phyloP scores from a whole-genome alignment of 2,888 invertebrate genomes.

The Gari tellinella region DNA sequence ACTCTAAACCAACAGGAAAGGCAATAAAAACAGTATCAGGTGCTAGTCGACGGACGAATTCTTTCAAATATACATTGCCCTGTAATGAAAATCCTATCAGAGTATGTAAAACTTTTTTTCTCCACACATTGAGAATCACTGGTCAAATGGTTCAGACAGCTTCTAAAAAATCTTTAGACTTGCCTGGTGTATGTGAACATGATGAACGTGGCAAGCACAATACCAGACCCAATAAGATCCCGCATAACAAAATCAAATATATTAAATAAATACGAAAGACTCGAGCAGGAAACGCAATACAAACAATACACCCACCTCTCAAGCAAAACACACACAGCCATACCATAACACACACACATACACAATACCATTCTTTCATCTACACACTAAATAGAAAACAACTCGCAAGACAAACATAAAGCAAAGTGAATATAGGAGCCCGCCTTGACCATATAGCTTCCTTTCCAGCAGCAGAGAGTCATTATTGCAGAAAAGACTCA shows the following conservation, averaged over 20 bases:
- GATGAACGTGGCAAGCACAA: slow-evolving; percentile 19
- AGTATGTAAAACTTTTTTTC: slow-evolving; percentile 33
- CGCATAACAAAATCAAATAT: not conserved
- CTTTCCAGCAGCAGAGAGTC: slow-evolving; percentile 21
- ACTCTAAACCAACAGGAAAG: slow-evolving; percentile 10
- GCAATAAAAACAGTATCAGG: not conserved
- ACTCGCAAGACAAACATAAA: no score
- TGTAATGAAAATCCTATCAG: not conserved
- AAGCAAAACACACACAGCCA: no score
- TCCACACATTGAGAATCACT: slow-evolving; percentile 13
- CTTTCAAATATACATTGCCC: slow-evolving; percentile 17
- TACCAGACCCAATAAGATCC: slow-evolving; percentile 5
- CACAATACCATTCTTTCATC: no score
- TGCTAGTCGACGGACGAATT: not conserved
- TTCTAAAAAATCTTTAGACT: not conserved
- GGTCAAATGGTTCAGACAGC: slow-evolving; percentile 9
- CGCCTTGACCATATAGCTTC: slow-evolving; percentile 27
- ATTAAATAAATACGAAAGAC: no score
- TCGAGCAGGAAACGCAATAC: no score
- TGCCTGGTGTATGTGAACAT: slow-evolving; percentile 14
- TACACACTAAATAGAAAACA: no score
- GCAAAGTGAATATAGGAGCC: no score
- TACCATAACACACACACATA: no score
- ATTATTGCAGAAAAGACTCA: slow-evolving; percentile 29
- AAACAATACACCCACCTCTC: no score